Base-by-base conservation (phyloP, 2,888 invertebrate species). In the Hypercompe scribonia region DNA sequence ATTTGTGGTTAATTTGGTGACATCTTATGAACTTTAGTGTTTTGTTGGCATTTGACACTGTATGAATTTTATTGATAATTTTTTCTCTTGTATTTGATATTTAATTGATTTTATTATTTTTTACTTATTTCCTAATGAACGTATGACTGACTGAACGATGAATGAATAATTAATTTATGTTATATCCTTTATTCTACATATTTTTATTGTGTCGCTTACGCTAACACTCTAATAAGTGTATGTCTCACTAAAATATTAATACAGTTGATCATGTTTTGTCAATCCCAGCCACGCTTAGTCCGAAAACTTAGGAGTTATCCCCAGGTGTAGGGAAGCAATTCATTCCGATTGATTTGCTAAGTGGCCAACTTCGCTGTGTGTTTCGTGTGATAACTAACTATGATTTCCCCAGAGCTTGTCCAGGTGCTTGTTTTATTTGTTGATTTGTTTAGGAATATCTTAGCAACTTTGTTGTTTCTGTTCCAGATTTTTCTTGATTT, bases 321-420 rank as follows among this genome's bases (percentile, higher is more conserved):
- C 82, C 76, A 54, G 31, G 71, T 61, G 79, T 58, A 50, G 64
- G 68, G 65, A 65, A 68, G 54, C 81, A 75, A 83, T 81, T 78
- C 78, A 82, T 82, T 76, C 65, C 83, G 76, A 84, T 83, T 80
- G 83, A 82, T 83, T 78, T 79, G 71, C 75, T 84, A 83, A 83
- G 83, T 80, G 78, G 80, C 65, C 64, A 80, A 83, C 78, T 84
- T 82, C 67, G 54, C 28, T 61, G 61, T 46, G 46, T 46, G 61
- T 54, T 66, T 68, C 34, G 42, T 50, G 28, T 70, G 34, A 73
- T 70, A 75, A 69, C 73, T 78, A 65, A 68, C 76, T 46, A 66
- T 78, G 84, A 83, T 83, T 84, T 82, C 83, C 83, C 83, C 28
- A 0, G 84, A 75, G 83, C 65, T 1, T 21, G 15, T 54, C 21